Percentiles rank a stretch among this genome's conserved stretches.
phyloP scores from a whole-genome alignment of 2,888 invertebrate species.

The Tenthredo scrophulariae region DNA sequence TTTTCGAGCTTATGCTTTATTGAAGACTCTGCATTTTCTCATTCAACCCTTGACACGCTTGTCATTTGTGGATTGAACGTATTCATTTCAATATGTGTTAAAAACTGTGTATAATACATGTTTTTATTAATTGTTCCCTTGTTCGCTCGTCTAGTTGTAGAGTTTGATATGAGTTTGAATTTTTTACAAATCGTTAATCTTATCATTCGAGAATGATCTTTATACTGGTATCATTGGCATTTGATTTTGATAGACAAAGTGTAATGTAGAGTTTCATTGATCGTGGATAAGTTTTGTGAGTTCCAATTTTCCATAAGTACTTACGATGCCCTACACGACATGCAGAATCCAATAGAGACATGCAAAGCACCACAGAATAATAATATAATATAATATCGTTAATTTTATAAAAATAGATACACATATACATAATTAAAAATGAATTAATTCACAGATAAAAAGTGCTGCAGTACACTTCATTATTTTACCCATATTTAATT shows the following conservation, averaged over 20 bases:
- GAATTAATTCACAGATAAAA: conserved; percentile 48
- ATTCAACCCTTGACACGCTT: background rate
- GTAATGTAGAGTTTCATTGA: conserved; percentile 58
- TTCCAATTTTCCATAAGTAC: conserved; percentile 67
- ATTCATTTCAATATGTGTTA: background rate
- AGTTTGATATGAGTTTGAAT: background rate
- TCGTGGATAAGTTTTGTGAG: conserved; percentile 47
- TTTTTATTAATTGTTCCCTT: background rate
- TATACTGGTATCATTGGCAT: background rate
- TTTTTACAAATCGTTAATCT: background rate
- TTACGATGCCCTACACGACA: conserved; percentile 78
- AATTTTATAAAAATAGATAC: conserved; percentile 71
- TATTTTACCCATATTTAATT: conserved; percentile 26
- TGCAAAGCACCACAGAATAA: conserved; percentile 78
- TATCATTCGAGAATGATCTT: background rate
- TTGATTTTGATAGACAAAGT: background rate
- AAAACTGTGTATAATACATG: background rate
- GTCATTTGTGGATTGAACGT: background rate
- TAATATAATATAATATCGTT: conserved; percentile 67
- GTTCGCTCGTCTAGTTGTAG: background rate
- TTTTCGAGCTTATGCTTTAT: background rate
- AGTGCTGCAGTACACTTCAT: conserved; percentile 18
- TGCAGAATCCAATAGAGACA: conserved; percentile 78
- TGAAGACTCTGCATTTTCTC: background rate
- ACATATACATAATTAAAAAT: conserved; percentile 63